Evolutionary conservation across 23 tunicate species (phyloP).

Genomic region (Aplidium turbinatum): DNA sequence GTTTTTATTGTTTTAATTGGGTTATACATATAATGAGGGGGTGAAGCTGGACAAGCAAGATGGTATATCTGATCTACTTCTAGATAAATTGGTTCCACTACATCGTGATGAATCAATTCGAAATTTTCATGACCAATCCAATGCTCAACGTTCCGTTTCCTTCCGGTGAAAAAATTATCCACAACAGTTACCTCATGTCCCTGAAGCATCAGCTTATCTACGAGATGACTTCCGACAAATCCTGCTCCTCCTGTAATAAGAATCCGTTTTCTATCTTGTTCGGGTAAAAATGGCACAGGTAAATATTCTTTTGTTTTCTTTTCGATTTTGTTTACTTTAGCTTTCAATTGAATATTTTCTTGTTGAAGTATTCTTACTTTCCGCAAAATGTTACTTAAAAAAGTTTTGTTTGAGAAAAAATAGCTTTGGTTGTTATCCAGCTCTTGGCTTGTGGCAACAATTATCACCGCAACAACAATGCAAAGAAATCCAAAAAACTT

Average conservation of each 20-base stretch:
- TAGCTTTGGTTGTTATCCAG: slow-evolving; percentile 4
- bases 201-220: slow-evolving; percentile 77
- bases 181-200: slow-evolving; percentile 98
- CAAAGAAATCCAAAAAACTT: too few species aligned
- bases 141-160: slow-evolving; percentile 95
- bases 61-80: slow-evolving; percentile 97
- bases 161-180: slow-evolving; percentile 95
- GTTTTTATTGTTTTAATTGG: slow-evolving; percentile 97
- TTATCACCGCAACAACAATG: slow-evolving; percentile 13
- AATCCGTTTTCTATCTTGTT: slow-evolving; percentile 87
- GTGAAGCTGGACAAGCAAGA: slow-evolving; percentile 98
- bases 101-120: slow-evolving; percentile 92
- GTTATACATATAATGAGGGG: slow-evolving; percentile 98
- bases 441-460: slow-evolving; percentile 50
- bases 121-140: slow-evolving; percentile 99
- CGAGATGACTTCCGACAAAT: slow-evolving; percentile 96
- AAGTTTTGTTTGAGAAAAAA: slow-evolving; percentile 15
- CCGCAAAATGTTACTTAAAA: slow-evolving; percentile 8
- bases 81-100: slow-evolving; percentile 69
- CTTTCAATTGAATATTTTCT: slow-evolving; percentile 49
- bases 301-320: slow-evolving; percentile 47
- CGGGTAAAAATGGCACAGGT: slow-evolving; percentile 80
- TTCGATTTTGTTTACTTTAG: slow-evolving; percentile 27
- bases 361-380: slow-evolving; percentile 27
- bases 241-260: slow-evolving; percentile 98